Percentiles rank a stretch among this genome's conserved stretches.
These are phyloP conservation scores for Entelurus aequoreus DNA, from an alignment of 2,113 vertebrate species.

Conservation along the genomic window DNA sequence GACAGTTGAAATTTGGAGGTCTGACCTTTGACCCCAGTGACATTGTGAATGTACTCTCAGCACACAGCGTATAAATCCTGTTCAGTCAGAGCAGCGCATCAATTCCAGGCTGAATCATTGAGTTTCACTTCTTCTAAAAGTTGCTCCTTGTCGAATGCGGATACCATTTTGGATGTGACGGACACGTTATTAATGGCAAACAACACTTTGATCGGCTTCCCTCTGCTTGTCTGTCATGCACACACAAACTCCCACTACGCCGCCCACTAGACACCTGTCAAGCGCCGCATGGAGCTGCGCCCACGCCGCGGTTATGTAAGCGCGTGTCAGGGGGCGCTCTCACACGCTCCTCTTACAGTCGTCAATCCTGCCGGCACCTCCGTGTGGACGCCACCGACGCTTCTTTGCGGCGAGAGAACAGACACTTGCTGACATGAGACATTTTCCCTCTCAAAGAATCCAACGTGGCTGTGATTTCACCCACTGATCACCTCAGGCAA, in stretches of 20 bases:
- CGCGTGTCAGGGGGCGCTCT: background rate
- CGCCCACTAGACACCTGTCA: conserved; percentile 4
- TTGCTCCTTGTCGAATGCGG: background rate
- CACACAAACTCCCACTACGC: background rate
- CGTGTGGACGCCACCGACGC: no score
- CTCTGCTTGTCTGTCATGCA: background rate
- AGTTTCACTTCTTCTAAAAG: background rate
- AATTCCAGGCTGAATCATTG: background rate
- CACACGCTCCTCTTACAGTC: background rate
- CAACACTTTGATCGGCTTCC: background rate
- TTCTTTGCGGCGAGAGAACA: no score
- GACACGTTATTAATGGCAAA: background rate
- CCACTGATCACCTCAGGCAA: no score
- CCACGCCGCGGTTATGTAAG: conserved; percentile 5
- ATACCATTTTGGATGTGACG: background rate
- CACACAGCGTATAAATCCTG: no score
- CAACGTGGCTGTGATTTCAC: no score
- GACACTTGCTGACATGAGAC: no score
- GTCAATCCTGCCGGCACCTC: background rate
- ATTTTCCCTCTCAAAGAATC: no score
- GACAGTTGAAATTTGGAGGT: no score
- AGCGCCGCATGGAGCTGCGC: background rate
- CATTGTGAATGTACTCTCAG: no score
- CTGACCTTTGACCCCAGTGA: no score
- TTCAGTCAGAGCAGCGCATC: no score